phyloP scores from a whole-genome alignment of 2,888 invertebrate genomes.

The Sinodicranocentrus sp. region DNA sequence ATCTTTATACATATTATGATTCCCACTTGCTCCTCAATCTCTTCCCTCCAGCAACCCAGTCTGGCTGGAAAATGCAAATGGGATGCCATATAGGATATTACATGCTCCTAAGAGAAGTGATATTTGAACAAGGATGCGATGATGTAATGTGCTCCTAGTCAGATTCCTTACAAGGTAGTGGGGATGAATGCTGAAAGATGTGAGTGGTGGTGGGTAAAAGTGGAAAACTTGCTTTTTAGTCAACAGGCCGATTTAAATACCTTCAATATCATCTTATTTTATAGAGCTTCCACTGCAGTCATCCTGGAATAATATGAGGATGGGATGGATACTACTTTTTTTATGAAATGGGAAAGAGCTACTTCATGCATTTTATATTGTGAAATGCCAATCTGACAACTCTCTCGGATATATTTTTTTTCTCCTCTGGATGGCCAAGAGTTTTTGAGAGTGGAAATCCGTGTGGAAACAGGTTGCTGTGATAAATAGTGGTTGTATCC shows the following conservation, averaged over 20 bases:
- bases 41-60: too few relatives aligned
- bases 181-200: too few relatives aligned
- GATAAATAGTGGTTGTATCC: background rate
- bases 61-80: conserved; percentile 9
- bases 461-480: background rate
- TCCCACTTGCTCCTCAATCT: background rate
- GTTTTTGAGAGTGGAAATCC: too few relatives aligned
- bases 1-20: conserved; percentile 40
- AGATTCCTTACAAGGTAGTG: too few relatives aligned
- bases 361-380: conserved; percentile 1
- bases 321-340: too few relatives aligned
- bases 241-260: background rate
- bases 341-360: background rate
- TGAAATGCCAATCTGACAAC: background rate
- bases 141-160: too few relatives aligned
- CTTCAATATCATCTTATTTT: too few relatives aligned
- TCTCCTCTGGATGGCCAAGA: background rate
- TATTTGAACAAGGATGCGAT: background rate
- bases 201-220: too few relatives aligned
- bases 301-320: too few relatives aligned
- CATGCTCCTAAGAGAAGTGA: background rate
- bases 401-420: background rate
- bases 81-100: background rate
- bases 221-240: background rate
- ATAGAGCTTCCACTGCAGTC: too few relatives aligned